Conservation (phyloP, 2,888 invertebrate species). For the Matsumyia berberina region DNA sequence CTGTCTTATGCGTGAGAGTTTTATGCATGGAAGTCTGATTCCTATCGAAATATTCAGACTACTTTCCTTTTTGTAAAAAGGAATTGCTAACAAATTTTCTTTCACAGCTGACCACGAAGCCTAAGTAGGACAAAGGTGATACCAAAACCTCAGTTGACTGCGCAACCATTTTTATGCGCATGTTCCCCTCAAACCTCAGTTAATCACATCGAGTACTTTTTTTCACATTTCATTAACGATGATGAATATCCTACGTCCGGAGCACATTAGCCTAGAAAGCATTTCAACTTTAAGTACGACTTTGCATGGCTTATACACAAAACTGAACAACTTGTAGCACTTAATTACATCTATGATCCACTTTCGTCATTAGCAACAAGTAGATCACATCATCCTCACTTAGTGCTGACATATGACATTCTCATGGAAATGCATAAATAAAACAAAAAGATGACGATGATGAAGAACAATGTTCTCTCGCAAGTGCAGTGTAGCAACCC, state of each 20-base stretch:
- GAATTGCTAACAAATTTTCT: no score
- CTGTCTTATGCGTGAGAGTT: no score
- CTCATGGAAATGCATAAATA: conserved; percentile 22
- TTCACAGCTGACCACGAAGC: no score
- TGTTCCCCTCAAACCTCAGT: no score
- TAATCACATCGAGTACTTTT: no score
- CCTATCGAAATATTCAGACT: no score
- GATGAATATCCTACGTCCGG: background rate
- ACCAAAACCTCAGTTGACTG: no score
- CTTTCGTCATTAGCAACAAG: conserved; percentile 63
- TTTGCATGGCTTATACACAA: conserved; percentile 9
- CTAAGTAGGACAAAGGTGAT: no score
- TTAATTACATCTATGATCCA: conserved; percentile 70
- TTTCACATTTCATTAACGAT: background rate
- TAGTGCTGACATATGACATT: conserved; percentile 67
- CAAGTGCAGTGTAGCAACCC: conserved; percentile 6
- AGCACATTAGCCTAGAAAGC: conserved; percentile 14
- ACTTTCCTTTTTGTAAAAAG: no score
- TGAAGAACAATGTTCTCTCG: conserved; percentile 27
- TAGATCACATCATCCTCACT: conserved; percentile 67
- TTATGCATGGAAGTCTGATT: no score
- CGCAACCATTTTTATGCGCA: no score
- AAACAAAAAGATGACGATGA: conserved; percentile 6
- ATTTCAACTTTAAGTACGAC: background rate
- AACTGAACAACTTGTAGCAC: conserved; percentile 59